Conservation (phyloP, 2,113 vertebrate genomes). For the Caracal caracal region DNA sequence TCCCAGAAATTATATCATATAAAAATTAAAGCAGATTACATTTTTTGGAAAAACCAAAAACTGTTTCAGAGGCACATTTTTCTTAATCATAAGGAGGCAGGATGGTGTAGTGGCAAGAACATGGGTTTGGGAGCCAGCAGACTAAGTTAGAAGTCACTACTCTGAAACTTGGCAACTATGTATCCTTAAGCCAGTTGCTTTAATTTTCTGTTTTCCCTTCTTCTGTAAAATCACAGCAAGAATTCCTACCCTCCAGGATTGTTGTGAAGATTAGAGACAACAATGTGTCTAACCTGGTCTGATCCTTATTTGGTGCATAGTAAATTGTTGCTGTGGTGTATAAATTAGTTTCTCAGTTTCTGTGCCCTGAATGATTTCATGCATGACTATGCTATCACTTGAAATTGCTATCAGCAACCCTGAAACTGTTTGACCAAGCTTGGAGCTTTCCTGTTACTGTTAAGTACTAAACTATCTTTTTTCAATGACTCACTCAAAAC, state of each 20-base stretch:
- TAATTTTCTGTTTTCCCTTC: background rate
- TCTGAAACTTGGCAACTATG: background rate
- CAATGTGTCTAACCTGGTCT: background rate
- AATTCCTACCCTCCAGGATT: background rate
- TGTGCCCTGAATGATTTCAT: background rate
- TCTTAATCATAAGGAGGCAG: background rate
- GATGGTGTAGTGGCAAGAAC: background rate
- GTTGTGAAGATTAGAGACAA: background rate
- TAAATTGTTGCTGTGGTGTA: background rate
- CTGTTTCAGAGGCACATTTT: background rate
- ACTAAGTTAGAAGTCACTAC: background rate
- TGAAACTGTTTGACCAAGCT: background rate
- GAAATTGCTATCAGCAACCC: background rate
- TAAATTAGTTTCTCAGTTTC: background rate
- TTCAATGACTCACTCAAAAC: background rate
- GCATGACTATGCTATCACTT: background rate
- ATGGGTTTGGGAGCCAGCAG: background rate
- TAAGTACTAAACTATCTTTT: constrained; percentile 1
- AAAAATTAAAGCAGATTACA: background rate
- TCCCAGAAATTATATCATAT: background rate
- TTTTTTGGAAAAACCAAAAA: background rate
- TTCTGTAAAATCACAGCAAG: background rate
- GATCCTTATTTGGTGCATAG: background rate
- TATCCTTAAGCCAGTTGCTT: background rate
- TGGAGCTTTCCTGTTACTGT: background rate